These are phyloP conservation scores for Pygmarrhopalites habei DNA, from an alignment of 1,140 invertebrate genomes.

Conservation along the genomic window DNA sequence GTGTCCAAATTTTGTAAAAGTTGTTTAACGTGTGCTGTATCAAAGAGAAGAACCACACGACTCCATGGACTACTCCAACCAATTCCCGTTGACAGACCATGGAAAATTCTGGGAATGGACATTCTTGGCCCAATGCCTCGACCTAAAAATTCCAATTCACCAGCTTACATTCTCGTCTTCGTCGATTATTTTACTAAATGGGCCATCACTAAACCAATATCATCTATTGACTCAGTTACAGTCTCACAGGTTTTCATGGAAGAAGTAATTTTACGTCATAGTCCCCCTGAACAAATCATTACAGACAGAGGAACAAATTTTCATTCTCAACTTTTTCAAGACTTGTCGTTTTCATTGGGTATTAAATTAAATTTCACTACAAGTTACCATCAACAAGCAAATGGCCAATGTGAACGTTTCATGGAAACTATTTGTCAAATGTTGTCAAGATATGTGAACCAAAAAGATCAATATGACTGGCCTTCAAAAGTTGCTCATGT, in stretches of 20 bases:
- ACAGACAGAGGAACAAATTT: too few species aligned
- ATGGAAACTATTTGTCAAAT: slow-evolving; percentile 40
- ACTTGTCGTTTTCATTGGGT: too few species aligned
- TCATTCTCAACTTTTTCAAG: too few species aligned
- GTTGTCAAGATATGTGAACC: slow-evolving; percentile 39
- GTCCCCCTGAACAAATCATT: too few species aligned
- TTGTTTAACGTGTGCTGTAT: slow-evolving; percentile 35
- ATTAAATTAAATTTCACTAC: background rate
- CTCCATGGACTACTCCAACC: slow-evolving; percentile 22
- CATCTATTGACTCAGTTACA: too few species aligned
- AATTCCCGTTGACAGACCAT: slow-evolving; percentile 19
- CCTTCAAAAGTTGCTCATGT: background rate
- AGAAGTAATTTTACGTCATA: background rate
- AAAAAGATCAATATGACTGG: background rate
- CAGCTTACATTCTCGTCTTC: slow-evolving; percentile 30
- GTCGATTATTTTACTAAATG: slow-evolving; percentile 42
- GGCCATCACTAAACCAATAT: slow-evolving; percentile 36
- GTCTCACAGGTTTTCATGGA: background rate
- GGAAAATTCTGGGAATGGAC: slow-evolving; percentile 42
- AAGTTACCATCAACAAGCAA: background rate
- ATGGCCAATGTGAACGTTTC: background rate
- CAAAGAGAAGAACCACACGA: slow-evolving; percentile 13
- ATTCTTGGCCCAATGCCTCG: slow-evolving; percentile 40
- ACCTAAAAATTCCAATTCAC: slow-evolving; percentile 38
- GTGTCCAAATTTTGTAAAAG: slow-evolving; percentile 23